Base-by-base conservation (phyloP, 2,888 invertebrate genomes). In the Xylocampa areola region DNA sequence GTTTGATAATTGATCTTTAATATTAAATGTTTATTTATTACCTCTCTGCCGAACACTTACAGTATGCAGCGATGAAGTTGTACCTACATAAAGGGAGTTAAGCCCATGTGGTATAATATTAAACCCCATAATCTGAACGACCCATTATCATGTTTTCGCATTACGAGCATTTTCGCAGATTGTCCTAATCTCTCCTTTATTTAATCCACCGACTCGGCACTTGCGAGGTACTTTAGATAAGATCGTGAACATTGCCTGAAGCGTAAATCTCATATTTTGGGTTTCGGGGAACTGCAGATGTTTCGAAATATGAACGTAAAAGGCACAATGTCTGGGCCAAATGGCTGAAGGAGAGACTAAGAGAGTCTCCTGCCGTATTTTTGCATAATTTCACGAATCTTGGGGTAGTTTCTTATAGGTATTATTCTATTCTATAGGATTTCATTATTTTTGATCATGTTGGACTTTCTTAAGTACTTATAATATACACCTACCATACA, bases 161-260 rank as follows among this genome's bases (percentile, higher is more conserved):
- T 49, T 23, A 41, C 35, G 17, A 35, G 30, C 27, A 57, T 66
- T 57, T 39, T 45, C 62, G 29, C 49, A 58, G 37, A 57, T 54
- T 45, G 52, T 23, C 13, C 27, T 64, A 63, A 69, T 71, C 54
- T 72, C 10, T 58, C 43, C 53, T 58, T 63, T 72, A 70, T 63
- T 63, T 55, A 70, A 70, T 70, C 63, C 58, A 39, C 41, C 23
- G 21, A 52, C 43, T 68, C 50, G 17, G 54, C 68, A 45, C 68
- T 72, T 64, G 50, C 44, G 27, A 39, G 50, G 59, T 53, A 72
- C 59, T 70, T 72, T 35, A 70, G 68, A 72, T 70, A 63, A 63
- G n/a, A 72, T 72, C 59, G 37, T 5, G 52, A 53, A 60, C 55
- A 57, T 17, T 50, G 49, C 32, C 37, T 43, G 14, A 50, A 44